A percentile compares a stretch with the other conserved stretches of the same genome.
Evolutionary conservation across 2,113 vertebrate genomes (phyloP).

Genomic region (Notarius lentiginosus): DNA sequence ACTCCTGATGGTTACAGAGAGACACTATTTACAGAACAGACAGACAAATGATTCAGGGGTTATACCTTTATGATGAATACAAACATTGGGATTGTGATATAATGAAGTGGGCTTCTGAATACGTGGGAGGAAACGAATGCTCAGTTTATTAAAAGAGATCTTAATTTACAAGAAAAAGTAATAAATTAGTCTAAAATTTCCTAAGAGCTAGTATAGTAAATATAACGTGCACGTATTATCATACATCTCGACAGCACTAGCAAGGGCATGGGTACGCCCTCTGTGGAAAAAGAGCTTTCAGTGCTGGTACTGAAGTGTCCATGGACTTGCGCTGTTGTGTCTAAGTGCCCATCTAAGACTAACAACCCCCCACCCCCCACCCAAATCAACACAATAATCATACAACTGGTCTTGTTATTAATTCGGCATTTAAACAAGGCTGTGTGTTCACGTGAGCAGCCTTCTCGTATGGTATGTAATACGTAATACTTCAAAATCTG

Average conservation of each 20-base stretch:
- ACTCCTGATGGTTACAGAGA: constrained; percentile 57
- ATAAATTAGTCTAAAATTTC: constrained; percentile 63
- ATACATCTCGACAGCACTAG: constrained; percentile 60
- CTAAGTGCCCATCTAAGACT: background rate
- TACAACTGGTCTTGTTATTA: background rate
- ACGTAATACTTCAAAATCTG: background rate
- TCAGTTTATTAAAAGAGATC: constrained; percentile 58
- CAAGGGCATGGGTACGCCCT: constrained; percentile 16
- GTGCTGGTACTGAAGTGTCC: constrained; percentile 1
- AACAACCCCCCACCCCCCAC: background rate
- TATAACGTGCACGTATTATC: constrained; percentile 51
- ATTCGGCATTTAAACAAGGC: background rate
- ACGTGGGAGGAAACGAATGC: constrained; percentile 14
- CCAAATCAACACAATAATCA: background rate
- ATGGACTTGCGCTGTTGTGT: background rate
- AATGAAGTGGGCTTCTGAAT: constrained; percentile 6
- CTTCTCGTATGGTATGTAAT: no score
- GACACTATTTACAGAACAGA: constrained; percentile 68
- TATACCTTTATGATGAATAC: constrained; percentile 41
- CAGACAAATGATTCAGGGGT: constrained; percentile 43
- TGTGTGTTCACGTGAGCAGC: background rate
- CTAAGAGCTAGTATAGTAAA: constrained; percentile 34
- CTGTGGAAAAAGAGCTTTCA: constrained; percentile 20
- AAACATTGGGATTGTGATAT: constrained; percentile 35
- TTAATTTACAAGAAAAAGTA: constrained; percentile 58